These are phyloP conservation scores for Chiloscyllium punctatum DNA, from an alignment of 2,797 vertebrate genomes.

Conservation along the genomic window DNA sequence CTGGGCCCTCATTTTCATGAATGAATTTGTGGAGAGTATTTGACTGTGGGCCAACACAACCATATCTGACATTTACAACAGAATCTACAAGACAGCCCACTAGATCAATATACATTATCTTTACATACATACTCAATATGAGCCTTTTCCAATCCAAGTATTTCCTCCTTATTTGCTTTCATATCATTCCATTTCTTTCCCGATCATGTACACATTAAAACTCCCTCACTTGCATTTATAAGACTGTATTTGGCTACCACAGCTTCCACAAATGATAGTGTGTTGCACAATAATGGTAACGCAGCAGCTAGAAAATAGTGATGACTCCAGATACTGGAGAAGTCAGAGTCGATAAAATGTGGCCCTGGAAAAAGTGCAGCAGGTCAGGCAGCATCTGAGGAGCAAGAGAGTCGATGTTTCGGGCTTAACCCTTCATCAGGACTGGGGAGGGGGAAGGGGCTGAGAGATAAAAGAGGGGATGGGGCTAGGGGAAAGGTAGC, in stretches of 20 bases:
- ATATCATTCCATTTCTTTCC: neutral
- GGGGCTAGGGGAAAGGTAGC: too few species aligned
- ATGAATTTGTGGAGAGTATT: neutral
- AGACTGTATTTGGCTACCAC: neutral
- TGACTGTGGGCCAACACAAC: neutral
- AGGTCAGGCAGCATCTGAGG: too few species aligned
- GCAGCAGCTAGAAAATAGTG: too few species aligned
- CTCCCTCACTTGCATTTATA: neutral
- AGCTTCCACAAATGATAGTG: neutral
- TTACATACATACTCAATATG: too few species aligned
- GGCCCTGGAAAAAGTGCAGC: too few species aligned
- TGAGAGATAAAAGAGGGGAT: too few species aligned
- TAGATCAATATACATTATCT: too few species aligned
- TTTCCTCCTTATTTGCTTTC: neutral
- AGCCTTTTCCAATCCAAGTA: neutral
- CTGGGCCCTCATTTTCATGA: neutral
- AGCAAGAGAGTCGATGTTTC: too few species aligned
- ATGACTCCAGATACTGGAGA: too few species aligned
- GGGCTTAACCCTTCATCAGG: too few species aligned
- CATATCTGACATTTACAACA: neutral
- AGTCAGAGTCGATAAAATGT: too few species aligned
- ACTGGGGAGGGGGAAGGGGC: too few species aligned
- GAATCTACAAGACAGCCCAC: neutral
- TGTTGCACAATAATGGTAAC: neutral
- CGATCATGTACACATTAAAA: neutral